Conservation (phyloP, 2,113 vertebrate species). For the Gasterosteus aculeatus region DNA sequence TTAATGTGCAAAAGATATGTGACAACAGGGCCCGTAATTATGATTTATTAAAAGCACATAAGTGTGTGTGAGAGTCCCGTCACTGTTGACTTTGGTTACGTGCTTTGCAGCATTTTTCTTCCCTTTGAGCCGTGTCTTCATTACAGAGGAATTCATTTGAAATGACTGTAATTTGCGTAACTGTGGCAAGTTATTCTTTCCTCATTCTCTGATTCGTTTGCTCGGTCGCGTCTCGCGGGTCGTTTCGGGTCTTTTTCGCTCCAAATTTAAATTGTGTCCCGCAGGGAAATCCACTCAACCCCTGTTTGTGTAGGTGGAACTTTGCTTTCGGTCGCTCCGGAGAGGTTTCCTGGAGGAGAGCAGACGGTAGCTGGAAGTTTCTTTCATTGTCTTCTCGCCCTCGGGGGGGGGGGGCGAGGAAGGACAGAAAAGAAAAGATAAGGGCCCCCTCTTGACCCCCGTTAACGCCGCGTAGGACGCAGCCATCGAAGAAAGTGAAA, state of each 20-base stretch:
- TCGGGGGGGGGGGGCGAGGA: conserved; percentile 20
- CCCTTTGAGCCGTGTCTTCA: conserved; percentile 1
- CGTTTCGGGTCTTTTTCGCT: conserved; percentile 18
- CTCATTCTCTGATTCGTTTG: neutral
- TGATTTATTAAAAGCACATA: neutral
- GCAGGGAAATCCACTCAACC: conserved; percentile 50
- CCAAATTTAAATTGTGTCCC: conserved; percentile 35
- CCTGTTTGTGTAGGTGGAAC: conserved; percentile 56
- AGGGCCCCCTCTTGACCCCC: conserved; percentile 42
- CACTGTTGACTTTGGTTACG: conserved; percentile 23
- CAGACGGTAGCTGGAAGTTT: conserved; percentile 39
- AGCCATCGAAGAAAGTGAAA: conserved; percentile 19
- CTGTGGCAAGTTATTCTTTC: neutral
- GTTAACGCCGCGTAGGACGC: conserved; percentile 44
- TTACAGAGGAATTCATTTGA: conserved; percentile 13
- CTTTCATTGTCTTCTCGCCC: conserved; percentile 12
- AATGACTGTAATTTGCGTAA: conserved; percentile 8
- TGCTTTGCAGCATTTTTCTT: conserved; percentile 10
- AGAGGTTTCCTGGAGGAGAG: conserved; percentile 38
- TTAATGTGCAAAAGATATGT: neutral
- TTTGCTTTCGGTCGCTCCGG: conserved; percentile 34
- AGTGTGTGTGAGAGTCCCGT: neutral
- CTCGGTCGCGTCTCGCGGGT: neutral
- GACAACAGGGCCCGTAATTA: neutral
- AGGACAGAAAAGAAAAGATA: conserved; percentile 44